Evolutionary conservation across 1,140 invertebrate species (phyloP), one percentile per base, ranked within the genome.

Genomic region (Globodera ellingtonae): DNA sequence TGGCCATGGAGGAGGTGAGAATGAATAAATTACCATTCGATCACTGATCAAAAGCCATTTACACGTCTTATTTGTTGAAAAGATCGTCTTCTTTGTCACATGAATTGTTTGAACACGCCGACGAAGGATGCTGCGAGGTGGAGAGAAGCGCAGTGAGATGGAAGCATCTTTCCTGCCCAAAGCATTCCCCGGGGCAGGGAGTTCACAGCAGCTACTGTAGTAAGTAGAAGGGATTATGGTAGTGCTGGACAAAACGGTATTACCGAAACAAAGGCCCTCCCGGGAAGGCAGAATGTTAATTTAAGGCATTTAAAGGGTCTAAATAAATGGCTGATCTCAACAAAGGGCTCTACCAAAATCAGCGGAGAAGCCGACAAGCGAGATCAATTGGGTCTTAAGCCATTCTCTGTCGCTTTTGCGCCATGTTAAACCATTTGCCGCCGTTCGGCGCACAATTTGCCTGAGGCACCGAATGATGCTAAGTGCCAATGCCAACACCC

Each of bases 91-190:
- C 13, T 62, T 62, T 13, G 1, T 13, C 56, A 62, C 15, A 52
- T 13, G 15, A 62, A 6, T 62, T 70, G 67, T 70, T 70, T 70
- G 24, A 44, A 67, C 48, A 77, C 3, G 47, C 75, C 75, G 47
- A 69, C 35, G 24, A 77, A 21, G 0, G 75, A 77, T 67, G 75
- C 59, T 0, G 69, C 21, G 9, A 77, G 24, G 69, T 24, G 69
- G 50, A 77, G 24, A 2, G n/a, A 35, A 47, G 56, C 65, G 47
- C 24, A 48, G 9, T 77, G 62, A 47, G 56, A 21, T 5, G 46
- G 24, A 67, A n/a, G 70, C 24, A 77, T 3, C 21, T 48, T 77
- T 44, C 75, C 75, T 13, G 75, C 75, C 75, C 75, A 77, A 52
- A 77, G 50, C 65, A 15, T 47, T 15, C 75, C 62, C 69, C 69